Conservation (phyloP, 2,797 vertebrate genomes). For the Lutjanus campechanus region DNA sequence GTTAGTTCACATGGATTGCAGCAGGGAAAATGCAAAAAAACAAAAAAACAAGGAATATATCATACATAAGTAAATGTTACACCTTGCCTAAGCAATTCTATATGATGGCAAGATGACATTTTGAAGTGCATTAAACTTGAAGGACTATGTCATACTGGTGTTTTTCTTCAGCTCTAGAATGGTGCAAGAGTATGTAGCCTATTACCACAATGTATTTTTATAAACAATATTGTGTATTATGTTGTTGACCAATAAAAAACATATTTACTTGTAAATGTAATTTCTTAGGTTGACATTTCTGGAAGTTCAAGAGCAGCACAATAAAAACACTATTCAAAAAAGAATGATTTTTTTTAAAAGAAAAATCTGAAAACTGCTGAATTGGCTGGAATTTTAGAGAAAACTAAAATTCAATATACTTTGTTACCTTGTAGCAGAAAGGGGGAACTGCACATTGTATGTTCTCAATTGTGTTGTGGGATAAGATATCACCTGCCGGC, state of each 20-base stretch:
- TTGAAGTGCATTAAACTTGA: constrained; percentile 61
- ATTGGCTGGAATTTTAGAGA: background rate
- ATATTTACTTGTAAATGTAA: constrained; percentile 21
- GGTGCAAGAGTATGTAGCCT: background rate
- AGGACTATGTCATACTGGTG: constrained; percentile 30
- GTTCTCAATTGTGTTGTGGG: constrained; percentile 11
- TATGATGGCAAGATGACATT: constrained; percentile 40
- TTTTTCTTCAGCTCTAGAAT: constrained; percentile 32
- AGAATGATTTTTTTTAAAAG: background rate
- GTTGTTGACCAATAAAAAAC: constrained; percentile 49
- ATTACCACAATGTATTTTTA: constrained; percentile 43
- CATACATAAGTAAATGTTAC: constrained; percentile 22
- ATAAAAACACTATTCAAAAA: background rate
- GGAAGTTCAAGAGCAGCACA: background rate
- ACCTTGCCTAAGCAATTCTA: constrained; percentile 21
- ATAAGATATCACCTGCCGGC: constrained; percentile 11
- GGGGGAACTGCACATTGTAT: background rate
- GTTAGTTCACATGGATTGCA: constrained; percentile 38
- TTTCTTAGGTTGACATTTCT: constrained; percentile 6
- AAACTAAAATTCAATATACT: background rate
- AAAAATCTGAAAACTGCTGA: background rate
- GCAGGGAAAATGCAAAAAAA: constrained; percentile 37
- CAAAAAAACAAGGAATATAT: constrained; percentile 26
- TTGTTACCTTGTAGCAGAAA: background rate
- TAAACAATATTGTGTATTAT: constrained; percentile 33